Evolutionary conservation across 2,113 vertebrate genomes (phyloP), one percentile per base, ranked within the genome.

Genomic region (Coturnix japonica): DNA sequence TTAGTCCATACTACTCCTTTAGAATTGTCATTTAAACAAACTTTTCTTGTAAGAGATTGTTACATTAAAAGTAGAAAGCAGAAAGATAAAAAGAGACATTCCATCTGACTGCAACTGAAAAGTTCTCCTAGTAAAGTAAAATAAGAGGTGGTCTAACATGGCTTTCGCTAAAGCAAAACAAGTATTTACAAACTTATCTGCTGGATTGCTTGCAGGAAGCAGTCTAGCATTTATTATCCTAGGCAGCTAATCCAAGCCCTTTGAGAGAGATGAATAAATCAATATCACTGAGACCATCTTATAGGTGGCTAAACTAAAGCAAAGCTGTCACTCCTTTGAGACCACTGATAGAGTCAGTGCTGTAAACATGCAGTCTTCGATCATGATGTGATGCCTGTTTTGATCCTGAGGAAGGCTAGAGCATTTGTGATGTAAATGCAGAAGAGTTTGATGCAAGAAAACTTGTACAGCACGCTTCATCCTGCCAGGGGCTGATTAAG

Each of bases 161-260:
- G 41, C 84, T 85, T 96, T 95, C 83, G 91, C 71, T 54, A 35
- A 80, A 82, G 59, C 16, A 76, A 90, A 94, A 69, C 57, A 87
- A 66, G 15, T 85, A 85, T 92, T 96, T 94, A 80, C 77, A 80
- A 92, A 90, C 51, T 84, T 70, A 18, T 37, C 31, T 86, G 66
- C 66, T 85, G 28, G 37, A 54, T 59, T 65, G 33, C 60, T 87
- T 35, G 16, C 23, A 46, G 28, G 30, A 57, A 75, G 9, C 13
- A 81, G 47, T 37, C 22, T 37, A 57, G 41, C n/a, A 41, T 57
- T 74, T 53, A 43, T 28, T 53, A 21, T 30, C 25, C 54, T 37
- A 26, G 53, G 37, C 25, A 89, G 35, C 33, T 91, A 81, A 80
- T 85, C 67, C 56, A 44, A 41, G 71, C 19, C 20, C 37, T 77